These are phyloP conservation scores for Epinotia brunnichana DNA, from an alignment of 2,888 invertebrate genomes.

Conservation along the genomic window DNA sequence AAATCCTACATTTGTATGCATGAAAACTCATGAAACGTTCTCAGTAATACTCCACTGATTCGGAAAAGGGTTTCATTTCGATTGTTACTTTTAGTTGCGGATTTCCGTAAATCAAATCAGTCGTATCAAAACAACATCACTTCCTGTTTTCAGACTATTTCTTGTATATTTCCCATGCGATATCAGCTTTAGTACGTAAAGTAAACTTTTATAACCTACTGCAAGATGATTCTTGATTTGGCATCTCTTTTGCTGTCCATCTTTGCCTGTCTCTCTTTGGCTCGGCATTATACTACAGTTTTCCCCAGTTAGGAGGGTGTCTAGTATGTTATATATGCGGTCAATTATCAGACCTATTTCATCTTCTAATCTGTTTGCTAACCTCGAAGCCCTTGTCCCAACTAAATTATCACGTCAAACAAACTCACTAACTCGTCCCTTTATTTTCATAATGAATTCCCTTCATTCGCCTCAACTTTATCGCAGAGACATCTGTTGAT, in stretches of 20 bases:
- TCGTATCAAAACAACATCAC: constrained; percentile 18
- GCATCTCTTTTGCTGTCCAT: too few species aligned
- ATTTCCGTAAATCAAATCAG: constrained; percentile 29
- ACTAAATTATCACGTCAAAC: constrained; percentile 44
- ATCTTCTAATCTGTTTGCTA: constrained; percentile 38
- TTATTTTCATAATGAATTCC: constrained; percentile 47
- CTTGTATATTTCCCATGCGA: background rate
- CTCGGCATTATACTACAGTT: background rate
- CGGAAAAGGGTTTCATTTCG: constrained; percentile 40
- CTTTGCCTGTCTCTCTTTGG: too few species aligned
- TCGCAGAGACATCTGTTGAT: constrained; percentile 48
- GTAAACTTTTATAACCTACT: too few species aligned
- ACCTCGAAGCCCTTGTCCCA: constrained; percentile 31
- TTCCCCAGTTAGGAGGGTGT: background rate
- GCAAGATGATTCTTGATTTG: too few species aligned
- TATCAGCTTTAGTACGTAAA: background rate
- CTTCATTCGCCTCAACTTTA: constrained; percentile 45
- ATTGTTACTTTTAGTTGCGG: constrained; percentile 29
- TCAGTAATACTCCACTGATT: constrained; percentile 30
- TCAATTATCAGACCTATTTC: constrained; percentile 36
- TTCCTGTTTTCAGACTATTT: constrained; percentile 5
- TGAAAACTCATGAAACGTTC: constrained; percentile 6
- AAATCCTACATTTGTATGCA: background rate
- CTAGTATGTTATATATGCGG: background rate
- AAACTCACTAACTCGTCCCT: constrained; percentile 44